Evolutionary conservation across 2,888 invertebrate genomes (phyloP), one percentile per base, ranked within the genome.

Genomic region (Brachyopa scutellaris): DNA sequence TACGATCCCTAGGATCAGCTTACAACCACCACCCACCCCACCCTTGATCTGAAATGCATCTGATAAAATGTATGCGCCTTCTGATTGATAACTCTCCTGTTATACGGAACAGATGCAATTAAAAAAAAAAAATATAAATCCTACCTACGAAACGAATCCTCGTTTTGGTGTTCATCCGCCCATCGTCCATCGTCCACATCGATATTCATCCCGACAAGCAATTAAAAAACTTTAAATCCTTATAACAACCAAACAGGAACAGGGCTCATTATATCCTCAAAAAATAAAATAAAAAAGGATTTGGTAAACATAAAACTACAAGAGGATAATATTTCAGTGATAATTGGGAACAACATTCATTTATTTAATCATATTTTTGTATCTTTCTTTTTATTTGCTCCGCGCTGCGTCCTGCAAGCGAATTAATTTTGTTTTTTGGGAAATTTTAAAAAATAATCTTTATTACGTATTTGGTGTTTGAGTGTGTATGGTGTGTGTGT

Each of bases 321-420:
- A 42, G 49, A 57, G 78, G 82, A 72, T 83, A 78, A 67, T 73
- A 73, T 83, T 78, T 64, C 77, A 51, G 83, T 73, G 83, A 72
- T 73, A 83, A 83, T 83, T 83, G 83, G 78, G 66, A 73, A 78
- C 72, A 83, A 83, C 83, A 78, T 78, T 73, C 67, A 78, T 78
- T 83, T 83, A 78, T 78, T 82, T 77, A 82, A 82, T 83, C 70
- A 76, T 67, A 59, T 78, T 55, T 61, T 61, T 62, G 9, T 57
- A 21, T 47, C 13, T 55, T 62, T 67, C 31, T 15, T 61, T 9
- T 31, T 49, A 45, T 80, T 69, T 62, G 66, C 31, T 49, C 47
- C 64, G 11, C 26, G n/a, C n/a, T n/a, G n/a, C n/a, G n/a, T n/a
- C 53, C 40, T 61, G 45, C 26, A 47, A 29, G 53, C 26, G 67